Percentiles rank a stretch among this genome's conserved stretches.
phyloP scores from a whole-genome alignment of 2,888 invertebrate genomes.

The Hartigia nigra region DNA sequence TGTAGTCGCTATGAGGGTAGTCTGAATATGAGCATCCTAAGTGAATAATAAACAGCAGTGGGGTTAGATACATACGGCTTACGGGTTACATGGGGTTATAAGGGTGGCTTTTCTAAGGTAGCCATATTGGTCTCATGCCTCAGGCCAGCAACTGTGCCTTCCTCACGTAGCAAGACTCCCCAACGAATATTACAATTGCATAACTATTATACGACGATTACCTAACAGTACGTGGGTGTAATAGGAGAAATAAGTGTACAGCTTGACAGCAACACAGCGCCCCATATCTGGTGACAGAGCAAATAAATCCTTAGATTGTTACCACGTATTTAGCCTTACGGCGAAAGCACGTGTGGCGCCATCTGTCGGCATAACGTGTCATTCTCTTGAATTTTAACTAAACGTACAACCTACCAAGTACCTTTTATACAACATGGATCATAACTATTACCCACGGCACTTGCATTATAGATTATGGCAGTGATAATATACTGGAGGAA shows the following conservation, averaged over 20 bases:
- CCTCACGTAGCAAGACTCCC: conserved; percentile 29
- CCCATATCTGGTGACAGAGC: conserved; percentile 51
- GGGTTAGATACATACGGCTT: conserved; percentile 40
- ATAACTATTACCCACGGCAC: background rate
- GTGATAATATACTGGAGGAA: background rate
- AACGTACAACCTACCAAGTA: background rate
- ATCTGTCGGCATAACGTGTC: background rate
- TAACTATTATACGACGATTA: conserved; percentile 63
- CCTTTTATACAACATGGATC: background rate
- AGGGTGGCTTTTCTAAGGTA: conserved; percentile 40
- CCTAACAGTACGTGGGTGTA: conserved; percentile 60
- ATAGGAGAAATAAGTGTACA: conserved; percentile 60
- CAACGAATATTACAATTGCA: conserved; percentile 53
- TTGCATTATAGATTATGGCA: background rate
- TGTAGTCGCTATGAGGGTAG: conserved; percentile 21
- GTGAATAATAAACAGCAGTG: conserved; percentile 55
- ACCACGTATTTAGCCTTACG: conserved; percentile 47
- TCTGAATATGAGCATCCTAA: conserved; percentile 54
- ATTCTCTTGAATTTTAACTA: background rate
- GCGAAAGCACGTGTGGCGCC: conserved; percentile 44
- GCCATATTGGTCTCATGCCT: conserved; percentile 59
- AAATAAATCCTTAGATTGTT: conserved; percentile 49
- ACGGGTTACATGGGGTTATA: conserved; percentile 15
- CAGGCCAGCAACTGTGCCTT: conserved; percentile 38
- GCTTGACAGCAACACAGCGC: conserved; percentile 36